These are phyloP conservation scores for Polylopha cassiicola DNA, from an alignment of 2,888 invertebrate species.

Conservation along the genomic window DNA sequence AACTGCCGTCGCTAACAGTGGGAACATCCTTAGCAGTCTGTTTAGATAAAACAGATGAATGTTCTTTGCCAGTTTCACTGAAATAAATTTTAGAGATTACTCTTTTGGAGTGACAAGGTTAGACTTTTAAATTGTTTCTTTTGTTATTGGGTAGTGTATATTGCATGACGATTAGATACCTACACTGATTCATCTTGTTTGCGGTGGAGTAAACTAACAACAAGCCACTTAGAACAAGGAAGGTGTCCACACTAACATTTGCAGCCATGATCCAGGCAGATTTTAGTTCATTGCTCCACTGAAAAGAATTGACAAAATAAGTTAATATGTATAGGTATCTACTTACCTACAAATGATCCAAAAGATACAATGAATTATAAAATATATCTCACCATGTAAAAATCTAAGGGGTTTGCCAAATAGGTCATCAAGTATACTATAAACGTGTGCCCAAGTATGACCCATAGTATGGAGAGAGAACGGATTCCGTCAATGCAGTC, in stretches of 20 bases:
- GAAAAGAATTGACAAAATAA: no score
- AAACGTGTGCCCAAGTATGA: constrained; percentile 15
- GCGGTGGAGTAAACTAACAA: constrained; percentile 18
- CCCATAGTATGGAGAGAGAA: constrained; percentile 18
- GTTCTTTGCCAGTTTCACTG: constrained; percentile 4
- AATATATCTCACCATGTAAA: no score
- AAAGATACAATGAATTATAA: no score
- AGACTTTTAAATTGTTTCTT: no score
- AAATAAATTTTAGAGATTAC: background rate
- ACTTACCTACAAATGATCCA: no score
- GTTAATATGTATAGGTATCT: no score
- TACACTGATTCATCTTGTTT: constrained; percentile 14
- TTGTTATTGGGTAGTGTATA: no score
- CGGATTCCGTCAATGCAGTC: constrained; percentile 20
- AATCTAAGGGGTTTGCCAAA: background rate
- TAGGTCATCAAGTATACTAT: background rate
- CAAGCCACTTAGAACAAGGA: constrained; percentile 22
- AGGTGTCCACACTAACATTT: constrained; percentile 21
- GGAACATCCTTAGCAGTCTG: constrained; percentile 15
- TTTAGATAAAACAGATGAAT: constrained; percentile 15
- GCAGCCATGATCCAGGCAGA: no score
- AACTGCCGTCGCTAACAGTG: constrained; percentile 11
- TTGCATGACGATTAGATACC: background rate
- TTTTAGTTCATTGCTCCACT: no score
- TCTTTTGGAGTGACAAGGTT: no score